These are phyloP conservation scores for Telenomus remus DNA, from an alignment of 1,140 invertebrate species.

Conservation along the genomic window DNA sequence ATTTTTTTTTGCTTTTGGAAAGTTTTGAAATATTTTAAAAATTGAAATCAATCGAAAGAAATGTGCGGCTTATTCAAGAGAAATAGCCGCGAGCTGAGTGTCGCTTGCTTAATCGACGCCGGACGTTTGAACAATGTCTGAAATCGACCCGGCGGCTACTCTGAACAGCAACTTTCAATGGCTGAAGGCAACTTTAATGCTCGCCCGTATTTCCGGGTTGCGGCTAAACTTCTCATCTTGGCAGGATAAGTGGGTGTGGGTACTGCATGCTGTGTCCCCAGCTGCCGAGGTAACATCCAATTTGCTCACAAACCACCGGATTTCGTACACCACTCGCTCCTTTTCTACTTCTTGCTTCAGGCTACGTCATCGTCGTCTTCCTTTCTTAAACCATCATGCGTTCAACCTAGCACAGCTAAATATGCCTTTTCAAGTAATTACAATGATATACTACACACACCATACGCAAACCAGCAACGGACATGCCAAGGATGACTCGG, in stretches of 20 bases:
- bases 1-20: too few species aligned
- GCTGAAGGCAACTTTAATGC: conserved; percentile 61
- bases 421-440: too few species aligned
- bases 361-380: neutral
- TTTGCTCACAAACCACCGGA: conserved; percentile 70
- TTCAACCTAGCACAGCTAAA: too few species aligned
- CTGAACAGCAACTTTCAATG: conserved; percentile 51
- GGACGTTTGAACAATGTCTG: conserved; percentile 55
- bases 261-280: conserved; percentile 66
- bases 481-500: too few species aligned
- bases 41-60: too few species aligned
- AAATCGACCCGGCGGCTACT: conserved; percentile 53
- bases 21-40: too few species aligned
- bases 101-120: conserved; percentile 52
- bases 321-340: conserved; percentile 60
- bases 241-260: conserved; percentile 52
- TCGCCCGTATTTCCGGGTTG: conserved; percentile 58
- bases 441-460: too few species aligned
- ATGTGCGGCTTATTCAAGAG: too few species aligned
- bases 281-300: conserved; percentile 73
- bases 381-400: too few species aligned
- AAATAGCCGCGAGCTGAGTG: too few species aligned
- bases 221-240: conserved; percentile 64
- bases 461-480: too few species aligned
- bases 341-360: conserved; percentile 18